Percentiles rank a stretch among this genome's conserved stretches.
Conservation (phyloP, 2,113 vertebrate species). For the Entelurus aequoreus region DNA sequence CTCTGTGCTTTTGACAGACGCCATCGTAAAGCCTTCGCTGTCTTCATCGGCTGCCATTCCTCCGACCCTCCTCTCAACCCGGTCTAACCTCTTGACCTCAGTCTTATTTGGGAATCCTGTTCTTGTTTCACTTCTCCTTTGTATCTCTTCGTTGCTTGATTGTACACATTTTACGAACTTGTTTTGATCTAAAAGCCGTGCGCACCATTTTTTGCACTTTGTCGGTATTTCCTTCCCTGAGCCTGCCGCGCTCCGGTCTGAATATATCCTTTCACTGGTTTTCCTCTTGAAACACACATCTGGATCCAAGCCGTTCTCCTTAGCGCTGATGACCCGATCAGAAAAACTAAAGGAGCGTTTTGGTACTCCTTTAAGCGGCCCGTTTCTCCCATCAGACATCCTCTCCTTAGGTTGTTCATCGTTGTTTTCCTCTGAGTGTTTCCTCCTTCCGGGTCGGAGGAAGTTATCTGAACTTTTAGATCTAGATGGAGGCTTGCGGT, state of each 20-base stretch:
- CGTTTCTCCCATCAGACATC: constrained; percentile 7
- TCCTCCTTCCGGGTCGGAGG: constrained; percentile 32
- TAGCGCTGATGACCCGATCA: constrained; percentile 41
- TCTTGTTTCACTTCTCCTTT: constrained; percentile 11
- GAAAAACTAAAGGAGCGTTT: constrained; percentile 71
- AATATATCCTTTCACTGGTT: constrained; percentile 31
- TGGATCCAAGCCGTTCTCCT: constrained; percentile 40
- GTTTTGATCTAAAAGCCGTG: constrained; percentile 24
- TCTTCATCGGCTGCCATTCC: constrained; percentile 27
- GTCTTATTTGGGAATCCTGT: constrained; percentile 13
- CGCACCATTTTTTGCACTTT: constrained; percentile 27
- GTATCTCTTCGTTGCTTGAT: constrained; percentile 1
- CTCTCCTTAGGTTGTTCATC: constrained; percentile 23
- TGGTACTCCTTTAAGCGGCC: constrained; percentile 33
- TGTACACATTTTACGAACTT: constrained; percentile 20
- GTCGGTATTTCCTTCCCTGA: constrained; percentile 23
- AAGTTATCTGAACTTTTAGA: constrained; percentile 77
- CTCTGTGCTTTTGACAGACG: constrained; percentile 58
- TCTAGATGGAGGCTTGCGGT: constrained; percentile 58
- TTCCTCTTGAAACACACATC: constrained; percentile 24
- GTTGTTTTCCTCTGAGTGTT: constrained; percentile 36
- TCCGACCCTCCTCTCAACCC: constrained; percentile 10
- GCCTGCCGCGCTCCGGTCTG: constrained; percentile 24
- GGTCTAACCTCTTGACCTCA: constrained; percentile 20
- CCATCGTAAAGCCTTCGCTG: constrained; percentile 56